phyloP scores from a whole-genome alignment of 2,797 vertebrate species.

The Gila robusta region DNA sequence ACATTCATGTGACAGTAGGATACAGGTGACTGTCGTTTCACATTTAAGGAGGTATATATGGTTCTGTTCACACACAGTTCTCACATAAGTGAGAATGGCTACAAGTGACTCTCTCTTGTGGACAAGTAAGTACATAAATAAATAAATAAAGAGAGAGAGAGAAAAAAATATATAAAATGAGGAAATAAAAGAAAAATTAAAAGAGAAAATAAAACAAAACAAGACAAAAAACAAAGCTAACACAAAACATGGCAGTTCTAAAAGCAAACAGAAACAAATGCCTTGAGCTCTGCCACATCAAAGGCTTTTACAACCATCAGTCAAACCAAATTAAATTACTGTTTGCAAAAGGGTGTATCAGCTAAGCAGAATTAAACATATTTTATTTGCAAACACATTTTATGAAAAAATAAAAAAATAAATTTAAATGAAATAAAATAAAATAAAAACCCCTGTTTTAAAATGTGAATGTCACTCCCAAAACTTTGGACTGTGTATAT shows the following conservation, averaged over 20 bases:
- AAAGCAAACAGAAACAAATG: slow-evolving; percentile 35
- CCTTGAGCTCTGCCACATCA: slow-evolving; percentile 30
- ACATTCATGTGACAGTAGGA: background rate
- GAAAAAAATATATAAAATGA: background rate
- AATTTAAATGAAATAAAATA: background rate
- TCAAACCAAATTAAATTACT: background rate
- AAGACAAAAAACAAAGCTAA: background rate
- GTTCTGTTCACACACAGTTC: background rate
- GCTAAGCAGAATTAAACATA: background rate
- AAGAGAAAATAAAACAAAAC: background rate
- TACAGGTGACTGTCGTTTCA: background rate
- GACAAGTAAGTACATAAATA: background rate
- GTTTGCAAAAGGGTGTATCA: background rate
- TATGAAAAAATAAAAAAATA: too few species aligned
- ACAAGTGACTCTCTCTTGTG: background rate
- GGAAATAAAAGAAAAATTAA: background rate
- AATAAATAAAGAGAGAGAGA: too few species aligned
- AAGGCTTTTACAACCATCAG: slow-evolving; percentile 11
- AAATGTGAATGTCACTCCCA: background rate
- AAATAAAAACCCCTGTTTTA: background rate
- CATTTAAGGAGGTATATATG: background rate
- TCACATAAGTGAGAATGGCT: background rate
- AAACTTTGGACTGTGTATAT: background rate
- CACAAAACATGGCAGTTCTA: background rate
- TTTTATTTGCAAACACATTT: background rate